Evolutionary conservation across 1,140 invertebrate genomes (phyloP), one percentile per base, ranked within the genome.

Genomic region (Cardiocondyla obscurior): DNA sequence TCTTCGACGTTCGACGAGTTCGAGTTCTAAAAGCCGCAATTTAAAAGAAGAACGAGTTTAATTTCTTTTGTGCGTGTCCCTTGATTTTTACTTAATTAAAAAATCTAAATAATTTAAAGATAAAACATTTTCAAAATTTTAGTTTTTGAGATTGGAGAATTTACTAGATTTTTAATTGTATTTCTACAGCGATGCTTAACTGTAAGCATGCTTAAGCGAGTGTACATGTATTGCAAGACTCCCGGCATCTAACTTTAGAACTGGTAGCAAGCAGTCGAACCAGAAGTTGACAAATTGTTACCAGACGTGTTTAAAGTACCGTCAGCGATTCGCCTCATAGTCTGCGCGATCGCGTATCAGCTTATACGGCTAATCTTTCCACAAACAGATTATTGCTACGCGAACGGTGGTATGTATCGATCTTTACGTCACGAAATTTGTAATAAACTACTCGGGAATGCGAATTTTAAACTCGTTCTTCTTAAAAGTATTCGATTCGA

Each of bases 211-310:
- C 22, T 5, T 25, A 25, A 55, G 12, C 12, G 46, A 67, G 22
- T n/a, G 7, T 62, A 60, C 58, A 73, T 46, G 14, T 62, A 39
- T 39, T 81, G 33, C 62, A 53, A 70, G 58, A 58, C 55, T n/a
- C 46, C 64, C 64, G 36, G 62, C 16, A 53, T 85, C 77, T 83
- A 82, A 83, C 82, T 81, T 84, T 79, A 84, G 82, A 72, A 74
- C 85, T 81, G 74, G 77, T 82, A 74, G 81, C 82, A 77, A 86
- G 70, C 70, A 81, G 42, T 64, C 33, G 69, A 46, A 69, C 65
- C 60, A 42, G 36, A 64, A 84, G 69, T 79, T 85, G 74, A 79
- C 74, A 79, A 79, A 79, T 79, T 79, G 74, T 79, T 79, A 55
- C 46, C 62, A 69, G 60, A 30, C 74, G 62, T 49, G 46, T 79